Evolutionary conservation across 2,888 invertebrate genomes (phyloP).

Genomic region (Zaprionus obscuricornis): DNA sequence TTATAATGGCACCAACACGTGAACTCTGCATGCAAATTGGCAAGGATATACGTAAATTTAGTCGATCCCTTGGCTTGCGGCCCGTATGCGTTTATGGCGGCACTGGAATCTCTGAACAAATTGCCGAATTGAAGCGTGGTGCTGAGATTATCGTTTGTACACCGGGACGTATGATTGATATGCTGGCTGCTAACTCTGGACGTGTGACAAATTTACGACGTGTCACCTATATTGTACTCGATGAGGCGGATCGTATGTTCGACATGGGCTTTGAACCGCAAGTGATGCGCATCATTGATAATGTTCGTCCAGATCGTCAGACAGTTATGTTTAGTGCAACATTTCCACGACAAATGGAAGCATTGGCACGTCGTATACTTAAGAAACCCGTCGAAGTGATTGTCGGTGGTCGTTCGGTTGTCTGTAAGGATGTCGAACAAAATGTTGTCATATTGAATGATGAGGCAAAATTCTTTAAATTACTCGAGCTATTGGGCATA

Average conservation of each 20-base stretch:
- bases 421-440: conserved; percentile 99
- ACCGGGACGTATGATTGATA: conserved; percentile 99
- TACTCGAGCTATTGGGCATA: conserved; percentile 97
- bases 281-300: conserved; percentile 97
- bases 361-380: conserved; percentile 95
- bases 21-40: conserved; percentile 99
- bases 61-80: conserved; percentile 92
- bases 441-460: conserved; percentile 97
- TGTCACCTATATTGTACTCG: conserved; percentile 98
- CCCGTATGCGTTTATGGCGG: conserved; percentile 99
- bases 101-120: conserved; percentile 95
- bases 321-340: conserved; percentile 99
- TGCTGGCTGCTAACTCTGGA: conserved; percentile 99
- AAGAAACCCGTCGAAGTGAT: conserved; percentile 98
- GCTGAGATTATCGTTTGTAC: conserved; percentile 99
- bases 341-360: conserved; percentile 99
- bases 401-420: conserved; percentile 98
- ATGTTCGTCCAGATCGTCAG: conserved; percentile 97
- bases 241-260: conserved; percentile 99
- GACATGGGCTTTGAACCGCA: conserved; percentile 98
- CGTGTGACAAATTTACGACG: conserved; percentile 98
- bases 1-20: conserved; percentile 99
- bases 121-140: conserved; percentile 97
- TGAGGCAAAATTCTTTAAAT: conserved; percentile 98
- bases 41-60: conserved; percentile 97